Percentiles rank a stretch among this genome's conserved stretches.
These are phyloP conservation scores for Drosophila paranaensis DNA, from an alignment of 2,888 invertebrate species.

Conservation along the genomic window DNA sequence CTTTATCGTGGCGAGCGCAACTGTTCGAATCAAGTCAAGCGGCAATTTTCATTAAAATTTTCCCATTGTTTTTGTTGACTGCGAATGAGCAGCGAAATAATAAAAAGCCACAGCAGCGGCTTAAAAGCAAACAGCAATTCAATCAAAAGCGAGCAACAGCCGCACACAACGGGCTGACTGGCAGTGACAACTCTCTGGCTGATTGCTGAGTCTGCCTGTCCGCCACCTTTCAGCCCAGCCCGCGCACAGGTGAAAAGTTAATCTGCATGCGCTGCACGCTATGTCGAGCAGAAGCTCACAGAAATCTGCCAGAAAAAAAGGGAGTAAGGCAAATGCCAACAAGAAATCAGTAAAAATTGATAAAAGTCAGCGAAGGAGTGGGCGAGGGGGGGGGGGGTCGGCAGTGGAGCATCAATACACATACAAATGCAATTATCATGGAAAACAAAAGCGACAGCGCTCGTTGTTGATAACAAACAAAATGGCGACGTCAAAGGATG, in stretches of 20 bases:
- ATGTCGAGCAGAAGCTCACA: constrained; percentile 69
- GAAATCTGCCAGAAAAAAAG: constrained; percentile 1
- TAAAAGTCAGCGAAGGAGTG: constrained; percentile 61
- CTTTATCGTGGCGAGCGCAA: constrained; percentile 8
- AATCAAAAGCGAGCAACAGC: constrained; percentile 69
- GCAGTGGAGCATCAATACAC: constrained; percentile 39
- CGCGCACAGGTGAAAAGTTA: constrained; percentile 74
- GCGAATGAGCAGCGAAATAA: constrained; percentile 78
- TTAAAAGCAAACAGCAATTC: constrained; percentile 78
- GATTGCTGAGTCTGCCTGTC: constrained; percentile 55
- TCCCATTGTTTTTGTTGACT: constrained; percentile 71
- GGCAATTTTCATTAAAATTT: constrained; percentile 82
- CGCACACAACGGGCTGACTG: constrained; percentile 29
- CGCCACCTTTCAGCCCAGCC: neutral
- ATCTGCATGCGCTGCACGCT: constrained; percentile 79
- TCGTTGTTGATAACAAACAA: constrained; percentile 71
- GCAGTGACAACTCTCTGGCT: constrained; percentile 64
- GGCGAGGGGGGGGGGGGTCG: neutral
- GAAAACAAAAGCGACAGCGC: constrained; percentile 79
- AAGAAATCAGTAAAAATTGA: constrained; percentile 71
- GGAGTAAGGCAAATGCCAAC: constrained; percentile 21
- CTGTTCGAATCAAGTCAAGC: constrained; percentile 76
- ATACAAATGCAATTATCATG: constrained; percentile 80
- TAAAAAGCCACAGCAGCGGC: constrained; percentile 63
- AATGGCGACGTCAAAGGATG: constrained; percentile 76